These are phyloP conservation scores for Drosophila fungiperda DNA, from an alignment of 2,888 invertebrate genomes.

Conservation along the genomic window DNA sequence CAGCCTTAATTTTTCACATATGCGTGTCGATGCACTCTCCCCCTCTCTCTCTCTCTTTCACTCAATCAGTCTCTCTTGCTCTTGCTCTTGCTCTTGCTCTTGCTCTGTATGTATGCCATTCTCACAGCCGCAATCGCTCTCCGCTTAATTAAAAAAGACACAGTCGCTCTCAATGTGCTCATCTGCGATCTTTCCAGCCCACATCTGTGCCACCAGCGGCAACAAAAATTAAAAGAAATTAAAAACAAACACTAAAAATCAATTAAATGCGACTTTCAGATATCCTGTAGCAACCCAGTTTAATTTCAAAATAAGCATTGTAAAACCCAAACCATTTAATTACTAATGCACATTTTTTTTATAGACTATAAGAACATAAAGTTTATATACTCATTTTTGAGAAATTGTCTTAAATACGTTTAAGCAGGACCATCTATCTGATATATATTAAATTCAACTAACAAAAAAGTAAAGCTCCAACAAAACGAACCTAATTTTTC, in stretches of 20 bases:
- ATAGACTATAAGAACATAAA: background rate
- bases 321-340: background rate
- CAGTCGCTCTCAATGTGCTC: constrained; percentile 65
- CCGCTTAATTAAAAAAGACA: constrained; percentile 76
- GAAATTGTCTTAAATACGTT: background rate
- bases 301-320: background rate
- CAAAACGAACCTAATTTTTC: background rate
- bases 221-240: constrained; percentile 74
- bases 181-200: constrained; percentile 66
- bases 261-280: constrained; percentile 1
- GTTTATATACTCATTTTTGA: background rate
- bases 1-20: constrained; percentile 78
- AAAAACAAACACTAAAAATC: constrained; percentile 54
- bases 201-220: constrained; percentile 61
- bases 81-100: background rate
- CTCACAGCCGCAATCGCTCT: constrained; percentile 48
- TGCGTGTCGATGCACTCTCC: constrained; percentile 58
- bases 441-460: background rate
- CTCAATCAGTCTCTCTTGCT: constrained; percentile 13
- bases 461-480: background rate
- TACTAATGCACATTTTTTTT: background rate
- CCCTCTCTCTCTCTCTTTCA: constrained; percentile 11
- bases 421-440: background rate
- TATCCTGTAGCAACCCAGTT: constrained; percentile 26
- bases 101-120: background rate